Percentiles rank a stretch among this genome's conserved stretches.
These are phyloP conservation scores for Aeoliscus strigatus DNA, from an alignment of 2,797 vertebrate species.

Conservation along the genomic window DNA sequence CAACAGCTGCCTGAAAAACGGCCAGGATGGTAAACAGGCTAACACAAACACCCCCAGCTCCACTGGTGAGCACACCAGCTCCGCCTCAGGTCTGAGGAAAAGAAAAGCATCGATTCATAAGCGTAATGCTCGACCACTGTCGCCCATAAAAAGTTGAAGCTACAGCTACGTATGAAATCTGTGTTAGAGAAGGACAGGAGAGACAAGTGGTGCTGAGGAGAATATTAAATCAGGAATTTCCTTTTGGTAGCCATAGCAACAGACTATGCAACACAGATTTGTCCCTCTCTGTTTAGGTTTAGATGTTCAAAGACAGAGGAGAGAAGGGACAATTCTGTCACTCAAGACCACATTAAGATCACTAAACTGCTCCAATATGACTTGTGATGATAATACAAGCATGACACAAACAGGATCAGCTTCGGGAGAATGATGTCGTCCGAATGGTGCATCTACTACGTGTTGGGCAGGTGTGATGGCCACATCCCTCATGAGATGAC, in stretches of 20 bases:
- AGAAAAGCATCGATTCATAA: conserved; percentile 34
- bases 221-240: conserved; percentile 68
- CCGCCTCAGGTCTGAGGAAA: conserved; percentile 39
- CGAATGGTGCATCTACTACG: conserved; percentile 19
- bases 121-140: conserved; percentile 8
- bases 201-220: conserved; percentile 52
- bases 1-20: conserved; percentile 27
- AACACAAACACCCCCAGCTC: conserved; percentile 35
- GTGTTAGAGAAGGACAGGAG: conserved; percentile 18
- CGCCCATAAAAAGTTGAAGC: background rate
- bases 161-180: conserved; percentile 2
- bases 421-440: conserved; percentile 19
- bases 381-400: background rate
- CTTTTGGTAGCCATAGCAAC: conserved; percentile 69
- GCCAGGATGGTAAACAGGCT: conserved; percentile 16
- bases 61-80: conserved; percentile 35
- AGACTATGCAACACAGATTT: conserved; percentile 60
- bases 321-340: background rate
- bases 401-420: background rate
- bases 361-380: background rate
- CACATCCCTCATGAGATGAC: conserved; percentile 51
- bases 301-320: conserved; percentile 7
- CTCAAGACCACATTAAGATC: conserved; percentile 4
- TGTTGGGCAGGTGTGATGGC: conserved; percentile 32
- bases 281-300: conserved; percentile 45